Evolutionary conservation across 2,797 vertebrate genomes (phyloP).

Genomic region (Neostethus bicornis): DNA sequence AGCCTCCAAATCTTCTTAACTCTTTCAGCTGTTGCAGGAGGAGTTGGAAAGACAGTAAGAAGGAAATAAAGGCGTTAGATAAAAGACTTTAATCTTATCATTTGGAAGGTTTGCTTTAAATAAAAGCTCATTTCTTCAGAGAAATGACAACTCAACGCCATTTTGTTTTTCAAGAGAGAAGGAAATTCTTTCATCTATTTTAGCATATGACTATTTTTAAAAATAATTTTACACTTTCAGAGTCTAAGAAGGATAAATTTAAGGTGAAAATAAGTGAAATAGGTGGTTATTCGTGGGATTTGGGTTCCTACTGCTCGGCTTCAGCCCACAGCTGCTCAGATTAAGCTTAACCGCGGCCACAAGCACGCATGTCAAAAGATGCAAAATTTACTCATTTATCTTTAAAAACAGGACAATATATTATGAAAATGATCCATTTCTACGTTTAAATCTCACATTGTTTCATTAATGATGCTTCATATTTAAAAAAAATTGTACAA

Average conservation of each 20-base stretch:
- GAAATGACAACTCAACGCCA: background rate
- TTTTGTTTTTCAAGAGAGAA: no score
- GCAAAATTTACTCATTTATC: no score
- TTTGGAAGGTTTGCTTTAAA: background rate
- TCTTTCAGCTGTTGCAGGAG: slow-evolving; percentile 60
- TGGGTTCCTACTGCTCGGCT: background rate
- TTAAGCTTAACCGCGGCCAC: background rate
- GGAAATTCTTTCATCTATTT: no score
- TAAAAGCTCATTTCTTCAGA: background rate
- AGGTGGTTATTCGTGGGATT: background rate
- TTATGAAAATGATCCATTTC: no score
- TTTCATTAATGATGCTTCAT: no score
- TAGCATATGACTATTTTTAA: no score
- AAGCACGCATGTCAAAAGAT: background rate
- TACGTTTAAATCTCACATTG: no score
- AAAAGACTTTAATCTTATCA: background rate
- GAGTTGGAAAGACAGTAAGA: slow-evolving; percentile 2
- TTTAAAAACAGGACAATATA: no score
- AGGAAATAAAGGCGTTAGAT: slow-evolving; percentile 1
- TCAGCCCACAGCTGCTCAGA: background rate
- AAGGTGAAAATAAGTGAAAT: no score
- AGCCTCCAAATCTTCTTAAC: slow-evolving; percentile 78
- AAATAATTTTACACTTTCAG: no score
- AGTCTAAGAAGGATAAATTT: no score
- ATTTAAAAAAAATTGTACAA: no score